Conservation (phyloP, 2,888 invertebrate species). For the Heliconius sara region DNA sequence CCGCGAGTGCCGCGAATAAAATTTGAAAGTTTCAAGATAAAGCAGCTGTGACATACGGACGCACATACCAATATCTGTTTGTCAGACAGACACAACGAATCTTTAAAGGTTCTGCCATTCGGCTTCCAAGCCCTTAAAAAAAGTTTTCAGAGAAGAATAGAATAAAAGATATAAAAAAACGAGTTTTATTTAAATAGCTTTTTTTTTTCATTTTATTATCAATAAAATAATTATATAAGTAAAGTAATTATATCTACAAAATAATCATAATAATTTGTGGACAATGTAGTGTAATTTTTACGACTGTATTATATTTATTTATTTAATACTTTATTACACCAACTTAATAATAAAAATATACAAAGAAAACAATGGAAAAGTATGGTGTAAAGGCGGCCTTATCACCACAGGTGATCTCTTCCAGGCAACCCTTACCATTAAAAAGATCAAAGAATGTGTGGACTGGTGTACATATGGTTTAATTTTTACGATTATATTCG, state of each 20-base stretch:
- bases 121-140: not conserved
- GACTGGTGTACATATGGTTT: no score
- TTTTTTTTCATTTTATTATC: not conserved
- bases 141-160: not conserved
- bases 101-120: not conserved
- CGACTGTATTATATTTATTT: conserved; percentile 34
- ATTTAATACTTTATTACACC: no score
- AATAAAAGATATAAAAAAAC: not conserved
- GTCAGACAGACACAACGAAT: not conserved
- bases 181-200: no score
- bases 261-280: not conserved
- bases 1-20: no score
- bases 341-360: no score
- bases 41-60: not conserved
- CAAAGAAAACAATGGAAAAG: no score
- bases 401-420: no score
- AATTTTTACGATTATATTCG: conserved; percentile 33
- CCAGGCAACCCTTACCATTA: no score
- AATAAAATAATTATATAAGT: not conserved
- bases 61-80: no score
- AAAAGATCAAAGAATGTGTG: no score
- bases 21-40: not conserved
- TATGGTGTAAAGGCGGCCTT: no score
- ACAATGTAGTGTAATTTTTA: not conserved
- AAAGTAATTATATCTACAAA: no score